Evolutionary conservation across 2,888 invertebrate species (phyloP).

Genomic region (Bombylius major): DNA sequence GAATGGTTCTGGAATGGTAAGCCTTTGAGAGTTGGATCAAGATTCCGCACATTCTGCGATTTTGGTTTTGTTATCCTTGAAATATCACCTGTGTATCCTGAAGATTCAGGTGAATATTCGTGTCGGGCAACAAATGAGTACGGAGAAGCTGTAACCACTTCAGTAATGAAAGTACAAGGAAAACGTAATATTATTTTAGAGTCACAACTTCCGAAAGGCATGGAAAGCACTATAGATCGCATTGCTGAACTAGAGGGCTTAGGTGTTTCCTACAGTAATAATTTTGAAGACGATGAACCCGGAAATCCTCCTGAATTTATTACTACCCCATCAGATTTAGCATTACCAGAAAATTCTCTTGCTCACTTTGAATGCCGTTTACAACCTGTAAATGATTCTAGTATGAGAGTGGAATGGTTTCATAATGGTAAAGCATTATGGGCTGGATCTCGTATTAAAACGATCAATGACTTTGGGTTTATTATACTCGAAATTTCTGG

Average conservation of each 20-base stretch:
- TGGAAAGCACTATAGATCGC: slow-evolving; percentile 87
- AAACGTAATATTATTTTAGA: slow-evolving; percentile 85
- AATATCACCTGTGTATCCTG: slow-evolving; percentile 92
- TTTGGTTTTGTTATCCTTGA: slow-evolving; percentile 96
- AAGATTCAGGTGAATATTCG: slow-evolving; percentile 87
- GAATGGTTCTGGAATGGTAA: slow-evolving; percentile 95
- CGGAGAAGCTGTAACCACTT: slow-evolving; percentile 82
- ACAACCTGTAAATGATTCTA: slow-evolving; percentile 80
- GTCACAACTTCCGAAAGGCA: slow-evolving; percentile 82
- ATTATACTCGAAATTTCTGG: slow-evolving; percentile 93
- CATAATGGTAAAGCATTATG: slow-evolving; percentile 89
- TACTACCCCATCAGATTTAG: slow-evolving; percentile 73
- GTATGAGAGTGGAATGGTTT: slow-evolving; percentile 94
- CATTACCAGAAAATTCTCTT: slow-evolving; percentile 71
- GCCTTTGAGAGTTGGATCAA: slow-evolving; percentile 73
- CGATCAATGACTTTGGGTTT: slow-evolving; percentile 94
- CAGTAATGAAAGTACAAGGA: slow-evolving; percentile 80
- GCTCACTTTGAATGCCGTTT: slow-evolving; percentile 89
- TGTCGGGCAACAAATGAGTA: slow-evolving; percentile 81
- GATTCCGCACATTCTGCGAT: slow-evolving; percentile 94
- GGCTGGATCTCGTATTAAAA: slow-evolving; percentile 85
- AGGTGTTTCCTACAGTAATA: slow-evolving; percentile 52
- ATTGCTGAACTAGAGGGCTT: slow-evolving; percentile 85
- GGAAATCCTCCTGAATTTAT: slow-evolving; percentile 85
- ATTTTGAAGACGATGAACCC: slow-evolving; percentile 63